Conservation (phyloP, 1,140 invertebrate genomes). For the Akabosia matsudoensis region DNA sequence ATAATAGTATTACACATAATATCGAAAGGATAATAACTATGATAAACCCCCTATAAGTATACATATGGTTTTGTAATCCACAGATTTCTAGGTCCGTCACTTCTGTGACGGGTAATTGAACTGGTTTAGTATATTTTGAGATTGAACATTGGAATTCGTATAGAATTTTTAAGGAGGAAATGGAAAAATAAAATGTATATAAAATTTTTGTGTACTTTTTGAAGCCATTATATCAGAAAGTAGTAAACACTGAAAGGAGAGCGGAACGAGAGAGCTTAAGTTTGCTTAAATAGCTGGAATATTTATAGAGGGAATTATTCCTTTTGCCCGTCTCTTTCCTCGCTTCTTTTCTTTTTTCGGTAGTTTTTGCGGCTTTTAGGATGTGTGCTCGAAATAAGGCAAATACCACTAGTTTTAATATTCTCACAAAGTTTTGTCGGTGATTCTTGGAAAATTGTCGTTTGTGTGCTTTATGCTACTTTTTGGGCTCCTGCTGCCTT, state of each 20-base stretch:
- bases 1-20: too few species aligned
- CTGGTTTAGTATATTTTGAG: too few species aligned
- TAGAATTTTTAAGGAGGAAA: too few species aligned
- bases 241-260: slow-evolving; percentile 15
- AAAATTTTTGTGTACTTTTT: too few species aligned
- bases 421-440: background rate
- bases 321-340: background rate
- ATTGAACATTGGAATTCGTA: too few species aligned
- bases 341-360: background rate
- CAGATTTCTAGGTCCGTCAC: too few species aligned
- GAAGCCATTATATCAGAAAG: too few species aligned
- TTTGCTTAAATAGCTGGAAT: slow-evolving; percentile 24
- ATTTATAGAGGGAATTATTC: slow-evolving; percentile 24
- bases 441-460: slow-evolving; percentile 2
- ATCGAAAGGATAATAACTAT: too few species aligned
- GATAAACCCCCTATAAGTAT: too few species aligned
- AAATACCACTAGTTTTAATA: background rate
- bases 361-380: background rate
- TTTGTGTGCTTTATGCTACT: background rate
- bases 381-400: background rate
- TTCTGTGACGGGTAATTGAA: too few species aligned
- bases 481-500: background rate
- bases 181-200: too few species aligned
- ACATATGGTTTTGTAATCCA: too few species aligned
- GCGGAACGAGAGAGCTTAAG: slow-evolving; percentile 20